Conservation (phyloP, 2,113 vertebrate genomes). For the Malurus elegans region DNA sequence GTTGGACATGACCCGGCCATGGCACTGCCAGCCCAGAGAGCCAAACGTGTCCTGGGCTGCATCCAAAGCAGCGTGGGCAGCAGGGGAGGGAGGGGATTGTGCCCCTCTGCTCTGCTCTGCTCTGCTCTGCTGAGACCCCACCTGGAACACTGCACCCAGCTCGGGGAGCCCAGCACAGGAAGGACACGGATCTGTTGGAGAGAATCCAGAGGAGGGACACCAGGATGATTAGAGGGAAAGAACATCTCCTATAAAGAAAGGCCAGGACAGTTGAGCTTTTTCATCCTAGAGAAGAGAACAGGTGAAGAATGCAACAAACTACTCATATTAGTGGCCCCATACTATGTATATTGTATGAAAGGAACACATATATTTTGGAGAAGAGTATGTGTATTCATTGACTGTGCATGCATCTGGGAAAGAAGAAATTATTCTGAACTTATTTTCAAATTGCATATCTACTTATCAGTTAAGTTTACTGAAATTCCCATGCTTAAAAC, state of each 20-base stretch:
- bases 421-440: not conserved
- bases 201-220: not conserved
- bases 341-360: not conserved
- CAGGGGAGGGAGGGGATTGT: not conserved
- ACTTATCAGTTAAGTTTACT: not conserved
- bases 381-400: not conserved
- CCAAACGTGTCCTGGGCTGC: not conserved
- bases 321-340: rapidly evolving
- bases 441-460: not conserved
- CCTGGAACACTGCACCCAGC: not conserved
- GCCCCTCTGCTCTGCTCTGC: not conserved
- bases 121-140: not conserved
- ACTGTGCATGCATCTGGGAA: rapidly evolving
- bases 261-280: not conserved
- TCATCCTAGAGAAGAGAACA: not conserved
- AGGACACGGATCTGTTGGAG: not conserved
- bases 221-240: not conserved
- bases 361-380: not conserved
- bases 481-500: not conserved
- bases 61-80: not conserved
- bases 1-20: not conserved
- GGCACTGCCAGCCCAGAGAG: not conserved
- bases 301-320: not conserved
- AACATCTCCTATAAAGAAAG: not conserved
- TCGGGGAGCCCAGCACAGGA: not conserved